Evolutionary conservation across 1,140 invertebrate species (phyloP), one percentile per base, ranked within the genome.

Genomic region (Zaprionus ghesquierei): DNA sequence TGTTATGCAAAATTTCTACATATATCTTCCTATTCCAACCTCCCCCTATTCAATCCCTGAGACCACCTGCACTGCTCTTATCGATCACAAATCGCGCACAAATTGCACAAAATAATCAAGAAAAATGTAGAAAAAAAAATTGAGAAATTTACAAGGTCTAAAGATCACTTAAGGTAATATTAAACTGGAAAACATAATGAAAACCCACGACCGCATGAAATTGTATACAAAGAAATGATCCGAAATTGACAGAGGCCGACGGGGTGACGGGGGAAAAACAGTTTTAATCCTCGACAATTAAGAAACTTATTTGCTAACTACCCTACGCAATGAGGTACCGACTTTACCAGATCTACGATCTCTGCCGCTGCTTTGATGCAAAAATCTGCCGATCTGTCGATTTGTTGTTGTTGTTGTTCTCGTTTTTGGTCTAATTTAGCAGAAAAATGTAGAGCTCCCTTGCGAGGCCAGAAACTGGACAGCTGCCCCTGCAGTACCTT

Each of bases 151-250:
- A 77, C 65, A 59, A 23, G 31, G 50, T 46, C 69, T 68, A 62
- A 76, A 54, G 46, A 66, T 70, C 84, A 61, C 74, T 87, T 82
- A 69, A 35, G 58, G 69, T 63, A 79, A 64, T 79, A 74, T 77
- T 89, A 74, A 62, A 69, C 72, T 63, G 63, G n/a, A 15, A 68
- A 68, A 38, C 25, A 56, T 41, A 65, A 51, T 6, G 60, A 55
- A 72, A 41, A 62, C 27, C 46, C 68, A 68, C 53, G 76, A 84
- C 79, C 69, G 76, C 73, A 79, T 87, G 84, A 65, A 87, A 87
- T 87, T 89, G 70, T 74, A 79, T 69, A 82, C 71, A 25, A 29
- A 10, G 22, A 38, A 56, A 12, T 35, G 18, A 20, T 9, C 18
- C 9, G 8, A 10, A 20, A 5, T 9, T 18, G 6, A 10, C 2